A percentile compares a stretch with the other conserved stretches of the same genome.
Evolutionary conservation across 2,113 vertebrate species (phyloP).

Genomic region (Corydoras sp.): DNA sequence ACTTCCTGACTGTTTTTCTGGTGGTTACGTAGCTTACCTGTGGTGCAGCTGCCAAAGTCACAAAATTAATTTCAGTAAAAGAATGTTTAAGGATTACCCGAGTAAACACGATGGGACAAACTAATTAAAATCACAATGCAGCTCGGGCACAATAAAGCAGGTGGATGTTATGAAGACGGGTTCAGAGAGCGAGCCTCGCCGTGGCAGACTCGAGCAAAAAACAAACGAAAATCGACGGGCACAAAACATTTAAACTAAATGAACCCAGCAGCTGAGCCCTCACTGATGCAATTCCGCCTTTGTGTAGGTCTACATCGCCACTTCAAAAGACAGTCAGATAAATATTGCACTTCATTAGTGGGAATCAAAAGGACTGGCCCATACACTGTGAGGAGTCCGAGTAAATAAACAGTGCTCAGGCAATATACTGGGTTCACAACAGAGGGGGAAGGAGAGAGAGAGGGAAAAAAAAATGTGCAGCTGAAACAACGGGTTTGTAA

Average conservation of each 20-base stretch:
- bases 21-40: background rate
- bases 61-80: constrained; percentile 48
- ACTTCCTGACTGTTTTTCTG: constrained; percentile 15
- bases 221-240: constrained; percentile 27
- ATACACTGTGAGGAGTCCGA: constrained; percentile 45
- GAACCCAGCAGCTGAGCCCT: constrained; percentile 15
- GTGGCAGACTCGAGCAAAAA: constrained; percentile 19
- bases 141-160: constrained; percentile 40
- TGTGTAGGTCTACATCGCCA: constrained; percentile 22
- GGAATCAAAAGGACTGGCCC: constrained; percentile 30
- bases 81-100: constrained; percentile 45
- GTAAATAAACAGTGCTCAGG: constrained; percentile 61
- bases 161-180: constrained; percentile 38
- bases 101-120: constrained; percentile 39
- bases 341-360: constrained; percentile 51
- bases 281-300: constrained; percentile 20
- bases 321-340: constrained; percentile 41
- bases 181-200: constrained; percentile 27
- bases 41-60: constrained; percentile 37
- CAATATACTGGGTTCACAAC: constrained; percentile 58
- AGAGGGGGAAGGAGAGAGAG: background rate
- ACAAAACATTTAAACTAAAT: constrained; percentile 54
- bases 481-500: constrained; percentile 72
- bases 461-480: constrained; percentile 50
- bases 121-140: constrained; percentile 47